Conservation (phyloP, 1,140 invertebrate genomes). For the Dryas iulia region DNA sequence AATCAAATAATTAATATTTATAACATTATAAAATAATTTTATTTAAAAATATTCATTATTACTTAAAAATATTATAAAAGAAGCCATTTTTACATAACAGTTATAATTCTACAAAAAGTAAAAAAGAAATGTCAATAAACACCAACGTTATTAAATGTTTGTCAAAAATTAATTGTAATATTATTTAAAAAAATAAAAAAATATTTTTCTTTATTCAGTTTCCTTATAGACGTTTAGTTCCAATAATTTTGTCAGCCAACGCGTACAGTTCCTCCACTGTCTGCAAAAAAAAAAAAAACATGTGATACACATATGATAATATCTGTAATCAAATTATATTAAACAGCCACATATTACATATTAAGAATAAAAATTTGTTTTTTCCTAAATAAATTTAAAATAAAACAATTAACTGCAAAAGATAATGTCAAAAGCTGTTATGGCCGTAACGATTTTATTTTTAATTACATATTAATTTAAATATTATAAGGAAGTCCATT, state of each 20-base stretch:
- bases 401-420: not conserved
- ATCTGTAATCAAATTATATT: not conserved
- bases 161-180: not conserved
- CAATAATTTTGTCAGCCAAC: slow-evolving; percentile 83
- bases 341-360: not conserved
- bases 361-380: not conserved
- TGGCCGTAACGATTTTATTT: not conserved
- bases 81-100: not conserved
- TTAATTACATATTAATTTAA: slow-evolving; percentile 5
- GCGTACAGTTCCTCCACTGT: slow-evolving; percentile 84
- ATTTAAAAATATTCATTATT: not conserved
- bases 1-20: not conserved
- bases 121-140: not conserved
- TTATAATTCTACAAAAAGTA: not conserved
- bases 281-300: slow-evolving; percentile 65
- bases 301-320: not conserved
- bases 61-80: not conserved
- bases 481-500: slow-evolving; percentile 6
- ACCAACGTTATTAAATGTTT: not conserved
- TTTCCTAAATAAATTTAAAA: not conserved
- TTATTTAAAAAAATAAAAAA: not conserved
- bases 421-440: not conserved
- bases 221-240: slow-evolving; percentile 60
- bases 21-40: too few relatives aligned
- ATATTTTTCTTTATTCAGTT: not conserved